Conservation (phyloP, 2,113 vertebrate species). For the Deroptyus accipitrinus region DNA sequence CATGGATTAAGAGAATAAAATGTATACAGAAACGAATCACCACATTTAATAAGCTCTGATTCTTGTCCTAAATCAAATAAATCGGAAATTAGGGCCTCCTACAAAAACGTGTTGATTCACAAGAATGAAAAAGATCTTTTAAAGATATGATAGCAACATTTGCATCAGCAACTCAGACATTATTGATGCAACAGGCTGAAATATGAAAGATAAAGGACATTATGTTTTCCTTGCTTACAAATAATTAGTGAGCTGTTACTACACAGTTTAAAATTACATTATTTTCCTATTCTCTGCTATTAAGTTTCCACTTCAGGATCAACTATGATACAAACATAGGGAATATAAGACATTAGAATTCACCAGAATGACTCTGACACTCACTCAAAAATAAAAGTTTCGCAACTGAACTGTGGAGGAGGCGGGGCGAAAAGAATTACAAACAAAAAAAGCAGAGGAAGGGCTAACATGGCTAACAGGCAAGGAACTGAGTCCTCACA, state of each 20-base stretch:
- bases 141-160: not conserved
- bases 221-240: not conserved
- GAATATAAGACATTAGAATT: not conserved
- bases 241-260: not conserved
- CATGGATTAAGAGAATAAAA: not conserved
- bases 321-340: not conserved
- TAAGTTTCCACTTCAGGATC: not conserved
- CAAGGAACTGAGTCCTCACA: not conserved
- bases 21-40: not conserved
- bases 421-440: no score
- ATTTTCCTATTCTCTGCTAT: not conserved
- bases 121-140: not conserved
- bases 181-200: not conserved
- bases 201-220: not conserved
- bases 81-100: not conserved
- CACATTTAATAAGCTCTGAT: not conserved
- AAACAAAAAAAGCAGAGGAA: not conserved
- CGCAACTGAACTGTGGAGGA: fast-evolving
- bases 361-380: not conserved
- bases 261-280: not conserved
- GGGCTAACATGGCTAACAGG: not conserved
- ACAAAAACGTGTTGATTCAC: not conserved
- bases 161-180: not conserved
- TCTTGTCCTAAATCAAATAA: not conserved
- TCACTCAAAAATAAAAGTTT: not conserved